Conservation (phyloP, 2,113 vertebrate genomes). For the Illadopsis cleaveri region DNA sequence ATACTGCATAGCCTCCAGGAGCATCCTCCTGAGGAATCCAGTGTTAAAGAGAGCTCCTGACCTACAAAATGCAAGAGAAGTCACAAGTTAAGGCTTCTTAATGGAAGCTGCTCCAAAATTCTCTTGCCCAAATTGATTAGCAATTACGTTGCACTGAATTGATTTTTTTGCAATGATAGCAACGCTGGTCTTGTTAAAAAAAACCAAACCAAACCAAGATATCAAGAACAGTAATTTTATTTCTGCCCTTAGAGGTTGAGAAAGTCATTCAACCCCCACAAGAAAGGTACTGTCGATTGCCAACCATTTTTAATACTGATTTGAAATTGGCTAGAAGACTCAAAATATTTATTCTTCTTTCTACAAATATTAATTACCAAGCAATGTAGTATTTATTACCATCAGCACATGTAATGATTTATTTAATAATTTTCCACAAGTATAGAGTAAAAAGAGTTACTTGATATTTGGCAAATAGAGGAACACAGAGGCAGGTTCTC, state of each 20-base stretch:
- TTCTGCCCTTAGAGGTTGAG: not conserved
- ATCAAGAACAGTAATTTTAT: not conserved
- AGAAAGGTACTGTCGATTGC: not conserved
- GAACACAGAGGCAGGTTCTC: not conserved
- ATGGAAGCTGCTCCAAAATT: not conserved
- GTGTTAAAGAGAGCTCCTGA: constrained; percentile 90
- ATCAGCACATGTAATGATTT: not conserved
- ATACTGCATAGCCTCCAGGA: constrained; percentile 84
- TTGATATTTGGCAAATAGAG: not conserved
- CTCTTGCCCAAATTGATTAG: not conserved
- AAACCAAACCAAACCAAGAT: not conserved
- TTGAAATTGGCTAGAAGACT: not conserved
- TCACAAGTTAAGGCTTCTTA: not conserved
- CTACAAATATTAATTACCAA: not conserved
- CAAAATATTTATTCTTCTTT: not conserved
- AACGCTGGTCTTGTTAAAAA: not conserved
- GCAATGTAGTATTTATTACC: not conserved
- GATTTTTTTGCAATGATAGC: not conserved
- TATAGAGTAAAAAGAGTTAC: not conserved
- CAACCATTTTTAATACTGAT: not conserved
- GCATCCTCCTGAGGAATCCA: constrained; percentile 91
- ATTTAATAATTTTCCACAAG: not conserved
- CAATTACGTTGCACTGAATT: not conserved
- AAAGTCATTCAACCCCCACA: not conserved
- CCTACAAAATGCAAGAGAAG: constrained; percentile 68